These are phyloP conservation scores for Eupsittula cactorum DNA, from an alignment of 2,113 vertebrate species.

Conservation along the genomic window DNA sequence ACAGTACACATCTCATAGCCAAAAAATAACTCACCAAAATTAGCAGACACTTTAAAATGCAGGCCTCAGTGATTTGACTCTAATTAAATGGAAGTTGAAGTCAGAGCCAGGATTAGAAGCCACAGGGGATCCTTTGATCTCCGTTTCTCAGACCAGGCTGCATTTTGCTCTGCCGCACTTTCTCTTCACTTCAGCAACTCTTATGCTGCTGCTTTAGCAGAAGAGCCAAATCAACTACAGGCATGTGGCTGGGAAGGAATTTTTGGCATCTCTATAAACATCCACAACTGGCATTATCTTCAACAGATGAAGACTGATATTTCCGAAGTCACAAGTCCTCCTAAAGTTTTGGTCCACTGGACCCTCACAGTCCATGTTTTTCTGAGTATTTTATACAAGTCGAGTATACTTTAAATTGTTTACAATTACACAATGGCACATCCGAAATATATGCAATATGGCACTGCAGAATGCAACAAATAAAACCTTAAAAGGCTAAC, in stretches of 20 bases:
- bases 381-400: not conserved
- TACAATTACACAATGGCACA: not conserved
- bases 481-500: not conserved
- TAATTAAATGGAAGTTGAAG: constrained; percentile 39
- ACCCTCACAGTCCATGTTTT: not conserved
- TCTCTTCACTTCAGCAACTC: constrained; percentile 12
- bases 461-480: not conserved
- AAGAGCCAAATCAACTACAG: not conserved
- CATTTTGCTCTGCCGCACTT: not conserved
- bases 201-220: not conserved
- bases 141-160: constrained; percentile 10
- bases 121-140: constrained; percentile 57
- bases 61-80: constrained; percentile 18
- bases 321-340: not conserved
- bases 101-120: constrained; percentile 32
- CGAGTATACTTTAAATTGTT: not conserved
- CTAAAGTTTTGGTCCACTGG: not conserved
- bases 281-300: constrained; percentile 14
- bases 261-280: constrained; percentile 34
- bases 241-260: constrained; percentile 17
- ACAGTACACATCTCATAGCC: not conserved
- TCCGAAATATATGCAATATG: not conserved
- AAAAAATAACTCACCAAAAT: constrained; percentile 18
- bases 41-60: constrained; percentile 21
- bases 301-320: not conserved